Percentiles rank a stretch among this genome's conserved stretches.
Evolutionary conservation across 2,888 invertebrate genomes (phyloP).

Genomic region (Electrophaes corylata): DNA sequence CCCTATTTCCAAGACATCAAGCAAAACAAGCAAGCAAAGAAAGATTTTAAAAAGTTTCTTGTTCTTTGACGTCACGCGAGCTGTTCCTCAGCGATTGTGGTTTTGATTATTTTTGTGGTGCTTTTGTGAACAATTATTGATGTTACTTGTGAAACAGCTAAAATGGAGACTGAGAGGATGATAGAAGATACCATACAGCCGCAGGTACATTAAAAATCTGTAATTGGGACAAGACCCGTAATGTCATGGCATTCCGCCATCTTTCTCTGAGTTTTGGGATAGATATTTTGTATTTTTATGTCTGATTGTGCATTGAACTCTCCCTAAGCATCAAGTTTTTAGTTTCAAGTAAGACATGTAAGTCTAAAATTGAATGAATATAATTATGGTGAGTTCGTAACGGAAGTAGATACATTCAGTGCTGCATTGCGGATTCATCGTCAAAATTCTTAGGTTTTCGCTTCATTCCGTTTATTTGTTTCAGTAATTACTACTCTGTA

Average conservation of each 20-base stretch:
- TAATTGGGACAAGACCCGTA: slow-evolving; percentile 70
- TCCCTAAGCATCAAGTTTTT: background rate
- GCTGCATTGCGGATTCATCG: slow-evolving; percentile 64
- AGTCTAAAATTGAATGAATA: background rate
- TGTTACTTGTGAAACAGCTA: slow-evolving; percentile 87
- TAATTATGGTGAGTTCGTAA: background rate
- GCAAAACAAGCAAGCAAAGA: slow-evolving; percentile 8
- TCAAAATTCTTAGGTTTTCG: slow-evolving; percentile 25
- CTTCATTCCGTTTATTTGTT: slow-evolving; percentile 10
- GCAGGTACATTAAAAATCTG: slow-evolving; percentile 66
- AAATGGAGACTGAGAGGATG: slow-evolving; percentile 96
- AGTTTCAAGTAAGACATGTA: background rate
- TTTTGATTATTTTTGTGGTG: slow-evolving; percentile 68
- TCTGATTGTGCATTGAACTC: slow-evolving; percentile 36
- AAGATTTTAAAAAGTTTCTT: background rate
- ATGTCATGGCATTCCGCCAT: slow-evolving; percentile 79
- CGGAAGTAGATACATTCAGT: slow-evolving; percentile 25
- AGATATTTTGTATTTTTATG: slow-evolving; percentile 59
- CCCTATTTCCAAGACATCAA: slow-evolving; percentile 28
- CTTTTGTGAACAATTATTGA: slow-evolving; percentile 72
- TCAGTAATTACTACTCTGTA: slow-evolving; percentile 9
- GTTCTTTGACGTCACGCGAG: slow-evolving; percentile 77
- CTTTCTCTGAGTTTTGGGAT: slow-evolving; percentile 66
- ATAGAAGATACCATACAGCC: slow-evolving; percentile 88
- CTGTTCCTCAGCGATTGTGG: slow-evolving; percentile 70